phyloP scores from a whole-genome alignment of 2,113 vertebrate genomes.

The Hydropotes inermis region DNA sequence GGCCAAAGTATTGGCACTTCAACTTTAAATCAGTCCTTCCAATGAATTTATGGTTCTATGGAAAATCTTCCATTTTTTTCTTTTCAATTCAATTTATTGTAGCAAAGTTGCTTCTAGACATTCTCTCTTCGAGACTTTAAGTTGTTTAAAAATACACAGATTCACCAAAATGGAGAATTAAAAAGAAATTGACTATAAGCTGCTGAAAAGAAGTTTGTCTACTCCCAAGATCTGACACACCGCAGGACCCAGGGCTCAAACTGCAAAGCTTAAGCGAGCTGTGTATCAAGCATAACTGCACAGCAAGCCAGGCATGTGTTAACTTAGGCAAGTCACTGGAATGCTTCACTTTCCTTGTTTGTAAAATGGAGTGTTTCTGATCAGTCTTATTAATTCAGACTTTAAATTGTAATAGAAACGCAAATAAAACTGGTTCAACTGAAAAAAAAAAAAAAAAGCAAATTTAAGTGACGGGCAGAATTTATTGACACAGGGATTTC shows the following conservation, averaged over 20 bases:
- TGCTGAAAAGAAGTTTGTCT: not conserved
- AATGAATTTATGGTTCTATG: not conserved
- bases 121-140: not conserved
- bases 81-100: not conserved
- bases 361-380: not conserved
- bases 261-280: not conserved
- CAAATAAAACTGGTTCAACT: not conserved
- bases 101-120: not conserved
- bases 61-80: not conserved
- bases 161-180: not conserved
- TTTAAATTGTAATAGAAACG: constrained; percentile 1
- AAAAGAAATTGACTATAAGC: not conserved
- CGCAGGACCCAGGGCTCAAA: not conserved
- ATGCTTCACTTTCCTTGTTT: not conserved
- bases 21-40: not conserved
- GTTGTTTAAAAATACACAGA: not conserved
- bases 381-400: not conserved
- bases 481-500: not conserved
- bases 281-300: not conserved
- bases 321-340: not conserved
- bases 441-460: not conserved
- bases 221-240: not conserved
- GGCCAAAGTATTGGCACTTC: not conserved
- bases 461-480: not conserved
- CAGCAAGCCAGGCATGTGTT: not conserved